Percentiles rank a stretch among this genome's conserved stretches.
Conservation (phyloP, 2,113 vertebrate species). For the Phaethornis superciliosus region DNA sequence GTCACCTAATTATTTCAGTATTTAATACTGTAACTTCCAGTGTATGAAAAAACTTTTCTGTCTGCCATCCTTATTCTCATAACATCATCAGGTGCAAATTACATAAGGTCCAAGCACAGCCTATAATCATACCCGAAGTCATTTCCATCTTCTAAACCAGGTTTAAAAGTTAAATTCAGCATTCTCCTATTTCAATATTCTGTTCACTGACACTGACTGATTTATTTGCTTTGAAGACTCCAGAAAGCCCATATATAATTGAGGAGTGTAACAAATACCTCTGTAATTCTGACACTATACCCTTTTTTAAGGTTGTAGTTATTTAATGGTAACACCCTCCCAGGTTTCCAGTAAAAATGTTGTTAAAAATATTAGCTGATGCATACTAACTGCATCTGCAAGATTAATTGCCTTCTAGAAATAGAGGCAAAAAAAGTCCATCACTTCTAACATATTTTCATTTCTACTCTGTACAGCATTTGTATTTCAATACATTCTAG, state of each 20-base stretch:
- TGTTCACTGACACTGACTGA: not conserved
- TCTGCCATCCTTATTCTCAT: not conserved
- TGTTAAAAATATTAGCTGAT: not conserved
- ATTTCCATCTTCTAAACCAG: not conserved
- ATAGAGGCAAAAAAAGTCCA: not conserved
- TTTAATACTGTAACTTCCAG: not conserved
- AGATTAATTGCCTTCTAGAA: not conserved
- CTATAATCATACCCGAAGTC: not conserved
- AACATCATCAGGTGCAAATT: not conserved
- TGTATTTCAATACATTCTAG: not conserved
- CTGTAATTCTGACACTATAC: not conserved
- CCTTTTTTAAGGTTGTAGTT: not conserved
- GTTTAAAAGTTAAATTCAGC: conserved; percentile 32
- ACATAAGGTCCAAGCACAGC: not conserved
- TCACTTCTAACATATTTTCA: not conserved
- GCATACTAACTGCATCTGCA: not conserved
- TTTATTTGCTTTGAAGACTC: conserved; percentile 32
- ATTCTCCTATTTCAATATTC: conserved; percentile 14
- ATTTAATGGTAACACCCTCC: conserved; percentile 14
- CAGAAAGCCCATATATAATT: not conserved
- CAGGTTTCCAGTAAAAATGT: not conserved
- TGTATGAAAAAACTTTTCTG: not conserved
- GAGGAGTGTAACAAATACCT: conserved; percentile 19
- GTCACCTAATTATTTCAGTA: not conserved
- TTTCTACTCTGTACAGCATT: not conserved